phyloP scores from a whole-genome alignment of 2,888 invertebrate genomes.

The Sinotaia quadrata region DNA sequence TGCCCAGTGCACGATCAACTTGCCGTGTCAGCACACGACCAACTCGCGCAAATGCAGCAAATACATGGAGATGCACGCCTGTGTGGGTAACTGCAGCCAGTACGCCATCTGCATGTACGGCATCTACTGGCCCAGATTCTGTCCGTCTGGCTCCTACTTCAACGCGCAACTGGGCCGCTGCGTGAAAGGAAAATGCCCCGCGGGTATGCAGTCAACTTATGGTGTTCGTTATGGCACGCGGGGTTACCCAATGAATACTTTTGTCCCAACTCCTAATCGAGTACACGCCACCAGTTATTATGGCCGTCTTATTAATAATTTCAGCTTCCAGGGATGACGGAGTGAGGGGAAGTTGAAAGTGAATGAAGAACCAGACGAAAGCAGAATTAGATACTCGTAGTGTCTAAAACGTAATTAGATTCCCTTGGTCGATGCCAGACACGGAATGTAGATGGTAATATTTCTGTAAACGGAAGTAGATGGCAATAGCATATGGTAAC shows the following conservation, averaged over 20 bases:
- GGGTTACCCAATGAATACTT: background rate
- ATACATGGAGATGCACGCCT: constrained; percentile 31
- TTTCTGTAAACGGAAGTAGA: too few relatives aligned
- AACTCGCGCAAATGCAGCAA: constrained; percentile 21
- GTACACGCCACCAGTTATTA: background rate
- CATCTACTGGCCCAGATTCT: constrained; percentile 32
- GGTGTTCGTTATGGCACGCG: background rate
- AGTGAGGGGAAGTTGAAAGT: background rate
- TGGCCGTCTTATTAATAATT: constrained; percentile 12
- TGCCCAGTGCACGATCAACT: constrained; percentile 19
- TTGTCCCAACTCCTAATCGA: background rate
- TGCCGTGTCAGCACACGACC: background rate
- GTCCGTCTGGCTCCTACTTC: constrained; percentile 29
- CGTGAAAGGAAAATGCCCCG: constrained; percentile 5
- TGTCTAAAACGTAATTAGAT: too few relatives aligned
- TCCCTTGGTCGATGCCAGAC: too few relatives aligned
- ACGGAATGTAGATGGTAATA: too few relatives aligned
- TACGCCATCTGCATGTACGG: constrained; percentile 41
- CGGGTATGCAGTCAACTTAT: background rate
- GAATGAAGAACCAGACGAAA: background rate
- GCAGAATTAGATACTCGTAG: too few relatives aligned
- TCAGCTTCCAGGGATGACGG: background rate
- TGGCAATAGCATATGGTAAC: too few relatives aligned
- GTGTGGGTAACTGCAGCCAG: constrained; percentile 29
- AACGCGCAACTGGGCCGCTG: constrained; percentile 16